phyloP scores from a whole-genome alignment of 2,888 invertebrate genomes.

The Diarsia mendica region DNA sequence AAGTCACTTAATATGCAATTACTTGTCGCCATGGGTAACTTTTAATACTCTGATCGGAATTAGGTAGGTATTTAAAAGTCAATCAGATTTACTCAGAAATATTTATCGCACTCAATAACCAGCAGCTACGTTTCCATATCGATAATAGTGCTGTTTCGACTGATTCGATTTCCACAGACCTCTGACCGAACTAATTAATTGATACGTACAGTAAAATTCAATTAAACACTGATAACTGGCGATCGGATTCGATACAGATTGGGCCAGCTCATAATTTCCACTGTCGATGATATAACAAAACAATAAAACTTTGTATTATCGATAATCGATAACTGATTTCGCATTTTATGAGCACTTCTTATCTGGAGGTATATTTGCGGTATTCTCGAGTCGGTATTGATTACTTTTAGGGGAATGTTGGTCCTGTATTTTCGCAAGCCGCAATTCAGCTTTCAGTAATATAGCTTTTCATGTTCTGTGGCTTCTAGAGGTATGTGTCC shows the following conservation, averaged over 20 bases:
- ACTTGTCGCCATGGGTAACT: background rate
- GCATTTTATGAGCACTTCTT: slow-evolving; percentile 31
- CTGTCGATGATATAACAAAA: slow-evolving; percentile 26
- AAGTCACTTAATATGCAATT: background rate
- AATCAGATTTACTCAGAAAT: background rate
- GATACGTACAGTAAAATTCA: slow-evolving; percentile 44
- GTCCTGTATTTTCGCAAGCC: slow-evolving; percentile 9
- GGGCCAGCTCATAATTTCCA: slow-evolving; percentile 16
- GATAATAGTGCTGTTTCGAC: slow-evolving; percentile 27
- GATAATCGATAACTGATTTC: slow-evolving; percentile 40
- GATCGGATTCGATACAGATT: slow-evolving; percentile 43
- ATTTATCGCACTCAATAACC: background rate
- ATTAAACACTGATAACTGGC: slow-evolving; percentile 49
- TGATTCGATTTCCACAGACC: slow-evolving; percentile 25
- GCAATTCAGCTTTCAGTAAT: slow-evolving; percentile 3
- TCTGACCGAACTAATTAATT: slow-evolving; percentile 49
- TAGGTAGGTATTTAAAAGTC: background rate
- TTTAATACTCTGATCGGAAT: background rate
- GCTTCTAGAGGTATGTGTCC: background rate
- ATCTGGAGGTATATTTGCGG: slow-evolving; percentile 19
- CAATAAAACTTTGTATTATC: slow-evolving; percentile 29
- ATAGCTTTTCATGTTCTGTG: background rate
- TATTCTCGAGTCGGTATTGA: slow-evolving; percentile 18
- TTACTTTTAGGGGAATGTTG: slow-evolving; percentile 8
- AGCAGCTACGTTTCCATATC: slow-evolving; percentile 13